Evolutionary conservation across 2,888 invertebrate genomes (phyloP), one percentile per base, ranked within the genome.

Genomic region (Serripes groenlandicus): DNA sequence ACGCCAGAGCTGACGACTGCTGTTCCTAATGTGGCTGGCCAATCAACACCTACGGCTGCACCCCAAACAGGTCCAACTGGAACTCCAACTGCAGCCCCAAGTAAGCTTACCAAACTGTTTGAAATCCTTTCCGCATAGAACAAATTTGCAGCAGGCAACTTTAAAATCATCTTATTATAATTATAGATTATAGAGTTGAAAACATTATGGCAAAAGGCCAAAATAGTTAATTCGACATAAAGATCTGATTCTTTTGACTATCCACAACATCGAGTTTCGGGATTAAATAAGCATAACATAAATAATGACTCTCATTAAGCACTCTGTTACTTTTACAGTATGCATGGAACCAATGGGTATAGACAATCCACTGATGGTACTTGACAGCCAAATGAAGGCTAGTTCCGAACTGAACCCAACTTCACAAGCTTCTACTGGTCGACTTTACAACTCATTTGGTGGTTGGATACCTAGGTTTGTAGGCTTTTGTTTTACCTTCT

Each of bases 391-490:
- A 78, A 42, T 92, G 58, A 89, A 89, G 30, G 78, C 90, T 7
- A 91, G 91, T 7, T 87, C 90, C 9, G 75, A 71, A n/a, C 66
- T 89, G 7, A 88, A 90, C 64, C 52, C 56, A n/a, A 54, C 52
- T 0, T 85, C 88, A 9, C 88, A 91, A 3, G 91, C 97, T 0
- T 89, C 92, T 4, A 93, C 95, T 88, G 94, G 96, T 35, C 93
- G 95, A 21, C 93, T 97, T 28, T 95, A 88, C 34, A 85, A 88
- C 77, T 75, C 85, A 11, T 89, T 84, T 69, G 88, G 90, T 49
- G 87, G 91, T 23, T 91, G 91, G 91, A 80, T 86, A 26, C 90
- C 92, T 52, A 74, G 83, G 92, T 92, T 42, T n/a, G 66, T 66
- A 15, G 21, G 18, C 72, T 75, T 58, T 58, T 15, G 3, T 58